These are phyloP conservation scores for Philereme transversata DNA, from an alignment of 2,888 invertebrate species.

Conservation along the genomic window DNA sequence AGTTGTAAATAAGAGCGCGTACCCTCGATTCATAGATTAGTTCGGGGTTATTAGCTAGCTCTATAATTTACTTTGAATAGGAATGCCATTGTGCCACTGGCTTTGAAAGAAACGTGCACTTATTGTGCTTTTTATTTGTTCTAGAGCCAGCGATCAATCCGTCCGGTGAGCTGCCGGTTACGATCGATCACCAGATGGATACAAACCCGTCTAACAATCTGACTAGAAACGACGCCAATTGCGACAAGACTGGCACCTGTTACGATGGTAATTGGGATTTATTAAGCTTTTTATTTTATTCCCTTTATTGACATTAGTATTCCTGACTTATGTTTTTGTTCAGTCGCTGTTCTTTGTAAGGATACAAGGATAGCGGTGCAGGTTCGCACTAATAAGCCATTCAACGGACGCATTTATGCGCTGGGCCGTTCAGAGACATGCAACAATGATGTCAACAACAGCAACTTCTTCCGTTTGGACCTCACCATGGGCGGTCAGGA, in stretches of 20 bases:
- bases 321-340: conserved; percentile 43
- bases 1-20: conserved; percentile 48
- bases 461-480: conserved; percentile 95
- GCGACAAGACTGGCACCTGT: conserved; percentile 97
- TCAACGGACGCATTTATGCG: conserved; percentile 97
- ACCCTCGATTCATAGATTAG: conserved; percentile 55
- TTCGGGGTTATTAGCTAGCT: conserved; percentile 52
- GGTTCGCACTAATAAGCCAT: conserved; percentile 96
- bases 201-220: conserved; percentile 87
- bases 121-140: conserved; percentile 54
- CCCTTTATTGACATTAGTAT: conserved; percentile 12
- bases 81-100: conserved; percentile 37
- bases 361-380: conserved; percentile 97
- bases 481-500: conserved; percentile 97
- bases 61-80: conserved; percentile 44
- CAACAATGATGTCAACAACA: conserved; percentile 96
- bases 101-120: conserved; percentile 29
- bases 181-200: conserved; percentile 91
- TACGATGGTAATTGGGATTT: conserved; percentile 90
- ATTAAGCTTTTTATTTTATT: conserved; percentile 18
- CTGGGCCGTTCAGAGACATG: conserved; percentile 97
- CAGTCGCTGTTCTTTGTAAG: conserved; percentile 97
- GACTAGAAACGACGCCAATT: conserved; percentile 92
- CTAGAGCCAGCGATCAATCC: conserved; percentile 79
- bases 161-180: conserved; percentile 86